Conservation (phyloP, 1,140 invertebrate genomes). For the Eriocheir sinensis region DNA sequence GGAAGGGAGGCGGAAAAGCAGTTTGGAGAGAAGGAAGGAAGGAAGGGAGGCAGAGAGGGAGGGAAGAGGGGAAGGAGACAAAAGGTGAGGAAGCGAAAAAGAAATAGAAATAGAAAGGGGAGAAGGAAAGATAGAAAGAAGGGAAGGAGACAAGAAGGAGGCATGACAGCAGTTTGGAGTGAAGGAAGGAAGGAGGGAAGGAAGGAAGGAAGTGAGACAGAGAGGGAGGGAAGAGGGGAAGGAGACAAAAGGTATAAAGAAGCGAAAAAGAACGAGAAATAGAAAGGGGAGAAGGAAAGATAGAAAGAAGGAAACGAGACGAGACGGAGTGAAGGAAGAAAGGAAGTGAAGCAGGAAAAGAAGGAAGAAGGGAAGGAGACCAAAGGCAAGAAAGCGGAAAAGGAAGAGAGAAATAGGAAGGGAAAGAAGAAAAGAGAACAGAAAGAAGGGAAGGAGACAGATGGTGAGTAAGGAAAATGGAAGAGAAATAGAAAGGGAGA, state of each 20-base stretch:
- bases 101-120: no score
- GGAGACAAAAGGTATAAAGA: no score
- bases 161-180: no score
- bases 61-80: background rate
- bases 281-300: no score
- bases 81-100: background rate
- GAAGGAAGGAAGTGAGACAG: background rate
- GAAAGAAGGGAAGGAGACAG: background rate
- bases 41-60: background rate
- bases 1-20: no score
- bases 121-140: background rate
- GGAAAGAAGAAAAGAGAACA: background rate
- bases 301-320: background rate
- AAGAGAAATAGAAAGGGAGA: background rate
- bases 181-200: background rate
- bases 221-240: background rate
- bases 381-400: background rate
- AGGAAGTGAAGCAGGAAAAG: background rate
- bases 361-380: background rate
- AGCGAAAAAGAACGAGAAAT: no score
- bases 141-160: no score
- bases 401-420: background rate
- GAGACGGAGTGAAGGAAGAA: background rate
- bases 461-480: background rate
- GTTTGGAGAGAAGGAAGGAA: no score